Conservation (phyloP, 1,140 invertebrate genomes). For the Phthorimaea operculella region DNA sequence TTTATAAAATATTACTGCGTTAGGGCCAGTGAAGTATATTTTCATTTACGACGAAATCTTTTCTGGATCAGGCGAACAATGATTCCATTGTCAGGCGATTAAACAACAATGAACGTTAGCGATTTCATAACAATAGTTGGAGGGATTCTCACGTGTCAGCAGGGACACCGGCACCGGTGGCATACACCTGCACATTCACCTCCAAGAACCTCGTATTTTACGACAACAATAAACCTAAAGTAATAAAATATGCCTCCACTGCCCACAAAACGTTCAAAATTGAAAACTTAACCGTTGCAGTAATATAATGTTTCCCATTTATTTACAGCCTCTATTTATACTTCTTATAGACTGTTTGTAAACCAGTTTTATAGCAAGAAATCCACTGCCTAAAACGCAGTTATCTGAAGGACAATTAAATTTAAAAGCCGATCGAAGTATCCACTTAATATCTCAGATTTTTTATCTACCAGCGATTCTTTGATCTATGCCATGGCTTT, state of each 20-base stretch:
- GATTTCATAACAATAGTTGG: constrained; percentile 51
- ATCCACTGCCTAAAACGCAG: background rate
- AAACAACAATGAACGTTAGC: constrained; percentile 42
- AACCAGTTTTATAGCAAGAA: background rate
- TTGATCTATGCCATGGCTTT: background rate
- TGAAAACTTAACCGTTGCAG: background rate
- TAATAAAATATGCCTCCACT: constrained; percentile 1
- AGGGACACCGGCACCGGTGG: background rate
- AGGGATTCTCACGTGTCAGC: constrained; percentile 47
- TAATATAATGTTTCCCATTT: background rate
- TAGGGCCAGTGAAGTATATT: background rate
- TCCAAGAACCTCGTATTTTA: background rate
- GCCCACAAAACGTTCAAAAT: background rate
- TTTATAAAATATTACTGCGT: no score
- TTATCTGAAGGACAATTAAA: constrained; percentile 2
- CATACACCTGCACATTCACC: background rate
- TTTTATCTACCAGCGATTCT: background rate
- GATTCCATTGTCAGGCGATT: constrained; percentile 37
- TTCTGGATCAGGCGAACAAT: constrained; percentile 39
- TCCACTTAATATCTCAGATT: background rate
- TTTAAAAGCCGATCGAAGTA: background rate
- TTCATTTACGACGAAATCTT: constrained; percentile 12
- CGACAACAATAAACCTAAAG: constrained; percentile 2
- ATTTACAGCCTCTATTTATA: background rate
- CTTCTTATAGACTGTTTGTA: background rate